phyloP scores from a whole-genome alignment of 1,140 invertebrate species.

The Semibalanus balanoides region DNA sequence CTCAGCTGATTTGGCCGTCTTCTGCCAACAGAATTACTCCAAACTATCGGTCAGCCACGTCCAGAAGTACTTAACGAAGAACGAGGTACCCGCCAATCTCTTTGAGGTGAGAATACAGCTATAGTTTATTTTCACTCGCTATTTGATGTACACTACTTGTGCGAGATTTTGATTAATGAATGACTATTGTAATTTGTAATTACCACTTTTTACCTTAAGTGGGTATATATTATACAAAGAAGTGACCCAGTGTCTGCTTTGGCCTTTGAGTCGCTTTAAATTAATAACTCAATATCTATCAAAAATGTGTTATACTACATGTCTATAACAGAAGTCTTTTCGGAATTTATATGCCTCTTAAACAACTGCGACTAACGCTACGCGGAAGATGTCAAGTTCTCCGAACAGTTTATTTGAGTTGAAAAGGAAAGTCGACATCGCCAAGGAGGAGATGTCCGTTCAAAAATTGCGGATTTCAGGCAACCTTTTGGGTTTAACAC shows the following conservation, averaged over 20 bases:
- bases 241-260: not conserved
- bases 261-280: too few relatives aligned
- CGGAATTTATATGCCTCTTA: too few relatives aligned
- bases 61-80: slow-evolving; percentile 93
- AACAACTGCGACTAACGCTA: too few relatives aligned
- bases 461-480: too few relatives aligned
- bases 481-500: too few relatives aligned
- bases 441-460: too few relatives aligned
- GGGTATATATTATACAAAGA: not conserved
- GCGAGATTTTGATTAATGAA: not conserved
- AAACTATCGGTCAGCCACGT: slow-evolving; percentile 92
- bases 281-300: too few relatives aligned
- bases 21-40: slow-evolving; percentile 75
- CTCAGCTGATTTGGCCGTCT: slow-evolving; percentile 29
- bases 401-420: too few relatives aligned
- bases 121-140: slow-evolving; percentile 2
- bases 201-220: not conserved
- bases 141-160: not conserved
- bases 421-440: too few relatives aligned
- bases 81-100: slow-evolving; percentile 87
- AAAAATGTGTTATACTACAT: too few relatives aligned
- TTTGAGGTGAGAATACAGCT: slow-evolving; percentile 76
- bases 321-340: too few relatives aligned
- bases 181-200: not conserved
- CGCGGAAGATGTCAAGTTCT: too few relatives aligned